phyloP scores from a whole-genome alignment of 2,797 vertebrate genomes.

The Cephalopachus bancanus region DNA sequence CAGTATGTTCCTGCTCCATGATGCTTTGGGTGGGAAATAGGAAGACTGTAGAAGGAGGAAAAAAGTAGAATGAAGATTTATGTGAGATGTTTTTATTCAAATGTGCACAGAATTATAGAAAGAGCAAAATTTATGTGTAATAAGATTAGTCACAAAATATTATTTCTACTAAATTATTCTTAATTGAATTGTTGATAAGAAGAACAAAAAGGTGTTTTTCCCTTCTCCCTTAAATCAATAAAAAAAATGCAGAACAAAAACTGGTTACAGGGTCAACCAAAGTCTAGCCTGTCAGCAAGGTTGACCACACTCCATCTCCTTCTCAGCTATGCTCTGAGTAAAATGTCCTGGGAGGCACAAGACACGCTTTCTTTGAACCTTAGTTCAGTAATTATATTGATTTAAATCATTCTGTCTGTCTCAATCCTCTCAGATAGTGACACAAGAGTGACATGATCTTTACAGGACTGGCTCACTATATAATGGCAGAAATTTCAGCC shows the following conservation, averaged over 20 bases:
- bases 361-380: slow-evolving; percentile 30
- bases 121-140: slow-evolving; percentile 19
- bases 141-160: slow-evolving; percentile 47
- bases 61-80: slow-evolving; percentile 9
- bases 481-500: not conserved
- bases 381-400: slow-evolving; percentile 28
- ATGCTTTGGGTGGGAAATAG: not conserved
- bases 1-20: not conserved
- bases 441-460: not conserved
- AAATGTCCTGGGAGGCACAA: not conserved
- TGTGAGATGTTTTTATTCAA: not conserved
- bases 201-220: not conserved
- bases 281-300: not conserved
- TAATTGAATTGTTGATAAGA: slow-evolving; percentile 32
- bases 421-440: not conserved
- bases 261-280: not conserved
- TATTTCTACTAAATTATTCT: not conserved
- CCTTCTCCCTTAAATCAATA: not conserved
- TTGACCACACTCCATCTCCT: not conserved
- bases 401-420: slow-evolving; percentile 59
- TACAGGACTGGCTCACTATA: not conserved
- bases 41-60: not conserved
- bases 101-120: not conserved
- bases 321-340: not conserved
- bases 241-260: slow-evolving; percentile 37